Base-by-base conservation (phyloP, 2,888 invertebrate species). In the Drosophila kambysellisi region DNA sequence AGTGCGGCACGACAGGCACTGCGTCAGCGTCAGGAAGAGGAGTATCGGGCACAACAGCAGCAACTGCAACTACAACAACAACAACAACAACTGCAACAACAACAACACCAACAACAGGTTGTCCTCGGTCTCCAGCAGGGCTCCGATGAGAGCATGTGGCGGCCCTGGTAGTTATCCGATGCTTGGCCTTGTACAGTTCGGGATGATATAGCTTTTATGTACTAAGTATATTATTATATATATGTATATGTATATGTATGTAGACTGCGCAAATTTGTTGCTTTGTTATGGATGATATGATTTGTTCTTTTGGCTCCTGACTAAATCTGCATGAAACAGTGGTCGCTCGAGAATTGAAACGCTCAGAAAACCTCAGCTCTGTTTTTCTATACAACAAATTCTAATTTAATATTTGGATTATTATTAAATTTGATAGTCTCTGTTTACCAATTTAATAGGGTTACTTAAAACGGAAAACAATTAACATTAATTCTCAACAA, bases 111-210 rank as follows among this genome's bases (percentile, higher is more conserved):
- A 58, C 46, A 57, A 57, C 57, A 57, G 43, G 17, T 57, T 57
- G 57, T 17, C 43, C 57, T 76, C 29, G 81, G 83, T 61, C 74
- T 62, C 29, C 78, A 80, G 48, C 76, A 68, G 56, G 88, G 93
- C 50, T 88, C 91, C 70, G 93, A 93, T 76, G 93, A 94, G 79
- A 94, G 91, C 83, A 94, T 94, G 94, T 94, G 94, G 94, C 92
- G 94, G 70, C 94, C 94, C 59, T 94, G 94, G 94, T 94, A 91
- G 77, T 57, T 57, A 3, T 29, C n/a, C 8, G 9, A 43, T 17
- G 32, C 32, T 62, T 41, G 56, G 66, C 71, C 79, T 79, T 82
- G 79, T 82, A 79, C 77, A 81, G 82, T 62, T 61, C 51, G 59
- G 43, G 17, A 63, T 70, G 60, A 33, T 59, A 71, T 72, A 81